A percentile compares a stretch with the other conserved stretches of the same genome.
Evolutionary conservation across 2,888 invertebrate genomes (phyloP).

Genomic region (Pristionchus arcanus): DNA sequence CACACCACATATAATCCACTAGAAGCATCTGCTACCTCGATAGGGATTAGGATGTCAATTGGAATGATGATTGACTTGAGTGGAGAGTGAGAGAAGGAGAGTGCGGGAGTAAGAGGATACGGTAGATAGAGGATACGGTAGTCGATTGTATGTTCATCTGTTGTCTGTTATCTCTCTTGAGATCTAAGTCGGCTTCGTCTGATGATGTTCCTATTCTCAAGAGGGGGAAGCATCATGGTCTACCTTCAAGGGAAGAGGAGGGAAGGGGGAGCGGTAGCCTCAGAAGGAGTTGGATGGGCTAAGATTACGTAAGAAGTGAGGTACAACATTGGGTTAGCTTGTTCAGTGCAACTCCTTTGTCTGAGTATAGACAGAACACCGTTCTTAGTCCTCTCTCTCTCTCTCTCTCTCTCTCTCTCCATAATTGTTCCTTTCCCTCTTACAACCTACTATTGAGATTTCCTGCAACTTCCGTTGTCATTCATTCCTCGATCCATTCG

Average conservation of each 20-base stretch:
- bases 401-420: too few species aligned
- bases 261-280: conserved; percentile 2
- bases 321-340: conserved; percentile 45
- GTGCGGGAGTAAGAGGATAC: neutral
- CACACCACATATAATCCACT: conserved; percentile 53
- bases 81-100: conserved; percentile 8
- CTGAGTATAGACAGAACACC: neutral
- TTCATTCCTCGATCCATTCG: neutral
- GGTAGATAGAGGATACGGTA: conserved; percentile 38
- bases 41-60: conserved; percentile 50
- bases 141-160: conserved; percentile 29
- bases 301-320: conserved; percentile 43
- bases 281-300: conserved; percentile 6
- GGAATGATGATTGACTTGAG: conserved; percentile 46
- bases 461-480: neutral
- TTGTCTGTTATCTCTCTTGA: conserved; percentile 47
- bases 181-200: conserved; percentile 39
- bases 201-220: conserved; percentile 24
- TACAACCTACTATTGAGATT: conserved; percentile 6
- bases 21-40: conserved; percentile 50
- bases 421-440: conserved; percentile 35
- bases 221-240: neutral
- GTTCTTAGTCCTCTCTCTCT: neutral
- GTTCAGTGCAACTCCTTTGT: conserved; percentile 33
- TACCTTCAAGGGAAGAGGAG: neutral